Evolutionary conservation across 2,888 invertebrate species (phyloP).

Genomic region (Atethmia centrago): DNA sequence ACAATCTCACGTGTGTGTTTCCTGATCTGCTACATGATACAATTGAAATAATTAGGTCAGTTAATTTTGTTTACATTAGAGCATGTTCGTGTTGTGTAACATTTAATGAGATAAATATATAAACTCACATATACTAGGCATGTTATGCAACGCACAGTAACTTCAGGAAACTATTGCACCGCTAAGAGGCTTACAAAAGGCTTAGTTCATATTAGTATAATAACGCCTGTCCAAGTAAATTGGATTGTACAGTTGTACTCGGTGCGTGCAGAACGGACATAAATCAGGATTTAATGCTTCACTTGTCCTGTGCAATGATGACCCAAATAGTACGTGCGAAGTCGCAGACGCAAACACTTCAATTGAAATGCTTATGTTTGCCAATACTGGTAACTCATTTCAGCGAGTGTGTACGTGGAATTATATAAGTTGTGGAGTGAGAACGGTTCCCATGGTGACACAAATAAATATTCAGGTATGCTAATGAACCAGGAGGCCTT

Average conservation of each 20-base stretch:
- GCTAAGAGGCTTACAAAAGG: constrained; percentile 61
- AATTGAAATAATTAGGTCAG: constrained; percentile 50
- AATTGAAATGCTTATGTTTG: constrained; percentile 47
- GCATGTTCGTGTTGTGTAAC: constrained; percentile 42
- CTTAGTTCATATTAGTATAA: constrained; percentile 63
- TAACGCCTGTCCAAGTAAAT: constrained; percentile 69
- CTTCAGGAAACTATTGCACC: constrained; percentile 54
- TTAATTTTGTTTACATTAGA: constrained; percentile 36
- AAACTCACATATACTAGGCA: constrained; percentile 5
- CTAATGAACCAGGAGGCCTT: constrained; percentile 41
- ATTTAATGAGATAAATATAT: constrained; percentile 31
- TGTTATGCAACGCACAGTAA: constrained; percentile 39
- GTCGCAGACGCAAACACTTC: constrained; percentile 41
- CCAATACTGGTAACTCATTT: constrained; percentile 37
- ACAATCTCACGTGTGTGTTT: constrained; percentile 30
- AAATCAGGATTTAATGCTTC: constrained; percentile 73
- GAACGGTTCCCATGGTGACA: constrained; percentile 43
- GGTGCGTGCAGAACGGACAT: constrained; percentile 68
- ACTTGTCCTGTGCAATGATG: constrained; percentile 68
- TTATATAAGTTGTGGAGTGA: constrained; percentile 18
- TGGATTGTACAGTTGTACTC: constrained; percentile 67
- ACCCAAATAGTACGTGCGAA: constrained; percentile 59
- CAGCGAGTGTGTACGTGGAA: constrained; percentile 16
- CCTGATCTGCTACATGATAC: constrained; percentile 40
- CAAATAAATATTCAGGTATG: constrained; percentile 56